Evolutionary conservation across 2,113 vertebrate genomes (phyloP), one percentile per base, ranked within the genome.

Genomic region (Calyptomena viridis): DNA sequence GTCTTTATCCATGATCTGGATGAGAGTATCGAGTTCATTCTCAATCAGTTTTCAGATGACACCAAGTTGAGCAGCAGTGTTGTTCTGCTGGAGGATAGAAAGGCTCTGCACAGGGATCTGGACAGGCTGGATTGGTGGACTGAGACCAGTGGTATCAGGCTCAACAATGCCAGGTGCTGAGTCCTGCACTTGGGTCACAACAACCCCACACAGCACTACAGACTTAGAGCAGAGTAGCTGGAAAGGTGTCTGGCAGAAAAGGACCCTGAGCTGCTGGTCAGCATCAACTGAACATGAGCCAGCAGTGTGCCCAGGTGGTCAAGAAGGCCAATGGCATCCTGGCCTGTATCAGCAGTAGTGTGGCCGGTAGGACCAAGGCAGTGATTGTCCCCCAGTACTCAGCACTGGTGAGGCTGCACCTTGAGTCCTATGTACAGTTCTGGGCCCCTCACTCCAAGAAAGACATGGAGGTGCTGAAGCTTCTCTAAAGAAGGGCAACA

Each of bases 401-500:
- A 5, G n/a, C 56, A 30, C 3, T 13, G 11, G 7, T 31, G n/a
- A 72, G 40, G 13, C 5, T 11, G 3, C 30, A 25, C 12, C 5
- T 72, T 0, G 0, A 35, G 20, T 17, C 7, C 24, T 18, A 16
- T 63, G 20, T 42, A 15, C n/a, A 30, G 7, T 39, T 47, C 10
- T 63, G 75, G 14, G 17, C 21, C 14, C 2, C 35, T 72, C 25
- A 10, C 35, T 11, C 1, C 13, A 17, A 24, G 23, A 62, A 30
- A 2, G 66, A 47, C 20, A 35, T 3, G 49, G 49, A 80, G 42
- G 3, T 2, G 35, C 35, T 72, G 67, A 24, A 4, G 0, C 0
- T 0, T 1, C 17, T 80, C 2, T 35, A 50, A 67, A 50, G 50
- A 42, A 73, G 33, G 22, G 18, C 14, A 58, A 4, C 0, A 27